Conservation (phyloP, 2,797 vertebrate species). For the Sternarchorhynchus goeldii region DNA sequence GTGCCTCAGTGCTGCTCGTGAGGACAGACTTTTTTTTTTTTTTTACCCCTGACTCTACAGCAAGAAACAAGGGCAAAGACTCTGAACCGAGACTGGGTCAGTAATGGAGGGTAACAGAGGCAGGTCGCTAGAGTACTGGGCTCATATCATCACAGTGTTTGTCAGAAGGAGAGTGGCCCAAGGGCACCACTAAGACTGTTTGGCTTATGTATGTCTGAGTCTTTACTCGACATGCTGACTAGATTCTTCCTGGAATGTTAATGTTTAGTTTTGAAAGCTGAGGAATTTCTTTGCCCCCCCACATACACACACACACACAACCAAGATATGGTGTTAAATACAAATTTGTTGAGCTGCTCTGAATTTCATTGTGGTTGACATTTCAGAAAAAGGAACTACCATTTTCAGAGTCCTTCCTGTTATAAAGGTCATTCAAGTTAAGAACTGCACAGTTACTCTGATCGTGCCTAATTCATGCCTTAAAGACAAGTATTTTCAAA, state of each 20-base stretch:
- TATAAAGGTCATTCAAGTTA: neutral
- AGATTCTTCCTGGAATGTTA: neutral
- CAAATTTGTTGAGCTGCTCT: neutral
- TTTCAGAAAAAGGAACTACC: conserved; percentile 16
- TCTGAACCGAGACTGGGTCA: conserved; percentile 54
- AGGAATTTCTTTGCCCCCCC: conserved; percentile 5
- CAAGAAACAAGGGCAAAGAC: conserved; percentile 62
- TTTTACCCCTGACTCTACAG: conserved; percentile 61
- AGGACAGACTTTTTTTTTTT: conserved; percentile 6
- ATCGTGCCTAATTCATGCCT: neutral
- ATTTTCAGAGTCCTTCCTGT: conserved; percentile 3
- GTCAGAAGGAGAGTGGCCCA: conserved; percentile 11
- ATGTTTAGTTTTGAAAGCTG: conserved; percentile 25
- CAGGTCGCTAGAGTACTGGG: conserved; percentile 31
- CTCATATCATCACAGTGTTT: conserved; percentile 18
- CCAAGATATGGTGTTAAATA: neutral
- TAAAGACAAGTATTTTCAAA: neutral
- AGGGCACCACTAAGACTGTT: conserved; percentile 19
- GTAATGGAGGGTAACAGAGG: conserved; percentile 52
- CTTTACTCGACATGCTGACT: neutral
- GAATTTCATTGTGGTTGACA: neutral
- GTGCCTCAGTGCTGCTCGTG: neutral
- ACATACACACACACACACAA: neutral
- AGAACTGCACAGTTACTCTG: neutral
- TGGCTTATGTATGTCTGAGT: neutral